Percentiles rank a stretch among this genome's conserved stretches.
phyloP scores from a whole-genome alignment of 2,113 vertebrate species.

The Urocynchramus pylzowi region DNA sequence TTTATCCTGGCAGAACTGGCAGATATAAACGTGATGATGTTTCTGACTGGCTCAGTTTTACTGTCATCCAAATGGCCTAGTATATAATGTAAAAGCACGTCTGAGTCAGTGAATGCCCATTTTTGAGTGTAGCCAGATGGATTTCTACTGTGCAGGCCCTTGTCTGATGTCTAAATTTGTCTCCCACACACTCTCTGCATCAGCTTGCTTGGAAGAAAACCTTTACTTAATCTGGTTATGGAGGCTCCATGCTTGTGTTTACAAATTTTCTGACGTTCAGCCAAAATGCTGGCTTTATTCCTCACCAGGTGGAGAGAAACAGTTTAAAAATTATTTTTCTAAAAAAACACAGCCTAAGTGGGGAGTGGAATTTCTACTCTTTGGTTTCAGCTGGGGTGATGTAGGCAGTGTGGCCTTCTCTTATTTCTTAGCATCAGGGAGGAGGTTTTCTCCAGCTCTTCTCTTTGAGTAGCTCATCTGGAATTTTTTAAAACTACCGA shows the following conservation, averaged over 20 bases:
- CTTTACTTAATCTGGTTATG: constrained; percentile 45
- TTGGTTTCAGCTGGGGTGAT: background rate
- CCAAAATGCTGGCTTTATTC: constrained; percentile 1
- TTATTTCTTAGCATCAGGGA: background rate
- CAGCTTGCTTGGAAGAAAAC: constrained; percentile 29
- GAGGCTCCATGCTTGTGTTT: background rate
- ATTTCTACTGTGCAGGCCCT: constrained; percentile 43
- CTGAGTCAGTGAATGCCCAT: constrained; percentile 47
- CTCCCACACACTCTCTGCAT: background rate
- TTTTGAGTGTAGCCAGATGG: constrained; percentile 62
- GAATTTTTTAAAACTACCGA: background rate
- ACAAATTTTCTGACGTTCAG: background rate
- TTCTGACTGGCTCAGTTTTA: constrained; percentile 53
- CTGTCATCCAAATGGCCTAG: constrained; percentile 52
- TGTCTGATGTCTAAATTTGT: constrained; percentile 60
- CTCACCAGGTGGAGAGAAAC: background rate
- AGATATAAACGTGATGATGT: constrained; percentile 39
- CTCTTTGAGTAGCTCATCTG: background rate
- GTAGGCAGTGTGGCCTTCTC: background rate
- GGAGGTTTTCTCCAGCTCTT: background rate
- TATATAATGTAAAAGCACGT: constrained; percentile 32
- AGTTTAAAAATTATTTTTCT: background rate
- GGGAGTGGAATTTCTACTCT: background rate
- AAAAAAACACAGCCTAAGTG: background rate
- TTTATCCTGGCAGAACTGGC: constrained; percentile 51